Base-by-base conservation (phyloP, 2,113 vertebrate species). In the Ursus arctos region DNA sequence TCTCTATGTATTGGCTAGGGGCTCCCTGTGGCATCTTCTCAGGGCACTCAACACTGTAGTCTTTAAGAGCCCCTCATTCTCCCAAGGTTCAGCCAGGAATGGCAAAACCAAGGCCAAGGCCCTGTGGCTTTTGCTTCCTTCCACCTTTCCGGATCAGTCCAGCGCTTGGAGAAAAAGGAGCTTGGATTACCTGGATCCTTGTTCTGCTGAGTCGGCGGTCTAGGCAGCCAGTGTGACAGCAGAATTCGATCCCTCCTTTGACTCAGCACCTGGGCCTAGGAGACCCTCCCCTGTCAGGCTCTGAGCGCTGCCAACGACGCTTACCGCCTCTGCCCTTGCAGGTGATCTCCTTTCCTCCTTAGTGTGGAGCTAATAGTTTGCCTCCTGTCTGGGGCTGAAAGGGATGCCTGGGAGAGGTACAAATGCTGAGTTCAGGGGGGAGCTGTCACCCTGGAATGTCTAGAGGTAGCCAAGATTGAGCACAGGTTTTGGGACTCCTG, bases 161-260 rank as follows among this genome's bases (percentile, higher is more conserved):
- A 91, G 88, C 36, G 77, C 85, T 98, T 97, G 7, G 43, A 63
- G 51, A 40, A 86, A 71, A 96, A 65, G 31, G 57, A 93, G 93
- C 94, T 98, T 97, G 53, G 49, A 59, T 98, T 97, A 97, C 93
- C 89, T 94, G 87, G 84, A 81, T 43, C 6, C 7, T 43, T 51
- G 13, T 89, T 94, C 51, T 96, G 98, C 97, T 96, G 94, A 98
- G 74, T 77, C 0, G 16, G 94, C 93, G 4, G 93, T 89, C 85
- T 91, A 47, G 14, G 26, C 72, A 59, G 53, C 84, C 57, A 83
- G 83, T 92, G 53, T 94, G 81, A 93, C 79, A 95, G 98, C 97
- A 4, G 96, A 98, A 98, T 98, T 97, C 3, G 94, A 98, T 98
- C 95, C 49, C 26, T 92, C 16, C n/a, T 87, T 96, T 98, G 97